A percentile compares a stretch with the other conserved stretches of the same genome.
Evolutionary conservation across 2,888 invertebrate genomes (phyloP).

Genomic region (Erebia epiphron): DNA sequence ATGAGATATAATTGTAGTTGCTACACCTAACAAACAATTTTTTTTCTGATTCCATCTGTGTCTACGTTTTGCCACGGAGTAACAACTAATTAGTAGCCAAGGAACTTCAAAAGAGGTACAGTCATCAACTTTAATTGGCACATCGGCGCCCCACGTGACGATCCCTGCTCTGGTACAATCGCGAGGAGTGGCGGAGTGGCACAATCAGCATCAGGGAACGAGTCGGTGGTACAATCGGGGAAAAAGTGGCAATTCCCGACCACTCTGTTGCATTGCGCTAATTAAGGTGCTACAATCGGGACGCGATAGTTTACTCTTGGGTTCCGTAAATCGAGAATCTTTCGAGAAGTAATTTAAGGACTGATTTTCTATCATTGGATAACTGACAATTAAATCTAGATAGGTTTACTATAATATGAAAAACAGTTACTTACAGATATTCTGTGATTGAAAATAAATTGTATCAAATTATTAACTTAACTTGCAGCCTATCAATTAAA

Average conservation of each 20-base stretch:
- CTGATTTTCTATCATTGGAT: too few species aligned
- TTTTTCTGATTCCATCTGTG: not conserved
- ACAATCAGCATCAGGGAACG: slow-evolving; percentile 19
- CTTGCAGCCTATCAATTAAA: too few species aligned
- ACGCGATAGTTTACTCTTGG: slow-evolving; percentile 46
- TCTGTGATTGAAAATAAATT: too few species aligned
- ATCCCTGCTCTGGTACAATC: slow-evolving; percentile 40
- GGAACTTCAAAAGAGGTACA: slow-evolving; percentile 42
- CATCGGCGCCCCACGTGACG: slow-evolving; percentile 52
- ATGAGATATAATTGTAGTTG: not conserved
- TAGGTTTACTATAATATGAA: too few species aligned
- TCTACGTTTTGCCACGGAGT: slow-evolving; percentile 19
- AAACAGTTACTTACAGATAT: too few species aligned
- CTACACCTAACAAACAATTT: not conserved
- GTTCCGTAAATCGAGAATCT: slow-evolving; percentile 36
- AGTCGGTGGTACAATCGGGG: slow-evolving; percentile 48
- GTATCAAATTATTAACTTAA: too few species aligned
- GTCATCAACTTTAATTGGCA: slow-evolving; percentile 58
- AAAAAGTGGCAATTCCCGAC: slow-evolving; percentile 66
- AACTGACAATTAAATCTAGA: too few species aligned
- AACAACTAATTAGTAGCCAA: slow-evolving; percentile 49
- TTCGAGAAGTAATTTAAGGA: not conserved
- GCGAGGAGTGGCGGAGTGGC: slow-evolving; percentile 41
- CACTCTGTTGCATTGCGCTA: slow-evolving; percentile 60
- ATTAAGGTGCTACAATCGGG: slow-evolving; percentile 62